Conservation (phyloP, 2,113 vertebrate species). For the Sitta europaea region DNA sequence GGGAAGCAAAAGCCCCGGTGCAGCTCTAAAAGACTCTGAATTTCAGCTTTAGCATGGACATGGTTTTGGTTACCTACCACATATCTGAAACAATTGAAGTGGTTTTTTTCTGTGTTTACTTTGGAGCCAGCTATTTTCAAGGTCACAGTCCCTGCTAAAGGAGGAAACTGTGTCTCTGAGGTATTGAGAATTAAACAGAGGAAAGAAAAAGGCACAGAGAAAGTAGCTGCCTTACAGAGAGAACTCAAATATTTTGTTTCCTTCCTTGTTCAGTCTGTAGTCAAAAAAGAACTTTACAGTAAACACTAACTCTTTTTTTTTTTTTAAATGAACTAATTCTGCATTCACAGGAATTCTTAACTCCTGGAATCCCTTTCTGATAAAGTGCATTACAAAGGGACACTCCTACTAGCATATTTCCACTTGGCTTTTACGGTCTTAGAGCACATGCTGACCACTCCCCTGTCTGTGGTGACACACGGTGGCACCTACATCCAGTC, state of each 20-base stretch:
- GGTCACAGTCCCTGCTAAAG: conserved; percentile 24
- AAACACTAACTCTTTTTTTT: not conserved
- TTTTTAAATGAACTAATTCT: not conserved
- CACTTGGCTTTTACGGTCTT: not conserved
- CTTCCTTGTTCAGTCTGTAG: not conserved
- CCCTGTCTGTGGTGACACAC: not conserved
- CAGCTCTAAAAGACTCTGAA: not conserved
- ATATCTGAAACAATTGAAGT: conserved; percentile 26
- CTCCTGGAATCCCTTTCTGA: not conserved
- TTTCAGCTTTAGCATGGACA: not conserved
- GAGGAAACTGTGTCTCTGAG: conserved; percentile 50
- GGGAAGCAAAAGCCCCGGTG: not conserved
- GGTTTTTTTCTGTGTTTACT: conserved; percentile 3
- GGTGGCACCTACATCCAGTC: not conserved
- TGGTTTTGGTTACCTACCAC: not conserved
- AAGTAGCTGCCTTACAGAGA: conserved; percentile 14
- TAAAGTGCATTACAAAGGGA: not conserved
- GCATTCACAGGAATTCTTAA: not conserved
- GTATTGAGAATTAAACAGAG: conserved; percentile 34
- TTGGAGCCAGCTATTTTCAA: conserved; percentile 55
- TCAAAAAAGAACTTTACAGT: not conserved
- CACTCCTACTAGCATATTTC: not conserved
- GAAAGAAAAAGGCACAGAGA: conserved; percentile 40
- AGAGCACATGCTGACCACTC: not conserved
- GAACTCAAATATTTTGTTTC: not conserved